Percentiles rank a stretch among this genome's conserved stretches.
These are phyloP conservation scores for Dysdera silvatica DNA, from an alignment of 1,140 invertebrate species.

Conservation along the genomic window DNA sequence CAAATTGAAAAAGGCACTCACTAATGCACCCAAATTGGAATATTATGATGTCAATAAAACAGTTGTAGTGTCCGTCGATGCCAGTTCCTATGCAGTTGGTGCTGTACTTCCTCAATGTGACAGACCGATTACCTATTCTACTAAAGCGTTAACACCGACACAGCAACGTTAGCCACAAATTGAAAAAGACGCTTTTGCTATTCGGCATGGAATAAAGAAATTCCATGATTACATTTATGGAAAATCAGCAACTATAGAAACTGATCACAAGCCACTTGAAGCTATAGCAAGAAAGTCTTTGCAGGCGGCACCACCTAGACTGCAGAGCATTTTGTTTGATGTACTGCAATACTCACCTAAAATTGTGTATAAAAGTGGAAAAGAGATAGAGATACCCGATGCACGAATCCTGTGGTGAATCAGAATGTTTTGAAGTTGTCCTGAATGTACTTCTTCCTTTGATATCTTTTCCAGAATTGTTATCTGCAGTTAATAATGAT, in stretches of 20 bases:
- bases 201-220: conserved; percentile 39
- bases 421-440: neutral
- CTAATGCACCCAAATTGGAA: no score
- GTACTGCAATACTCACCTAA: conserved; percentile 29
- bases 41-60: no score
- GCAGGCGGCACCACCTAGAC: conserved; percentile 22
- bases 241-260: conserved; percentile 1
- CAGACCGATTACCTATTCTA: no score
- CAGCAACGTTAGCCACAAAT: no score
- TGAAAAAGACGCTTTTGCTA: conserved; percentile 45
- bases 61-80: no score
- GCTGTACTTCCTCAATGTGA: no score
- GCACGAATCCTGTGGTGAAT: neutral
- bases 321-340: conserved; percentile 33
- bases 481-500: neutral
- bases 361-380: conserved; percentile 24
- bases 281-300: conserved; percentile 33
- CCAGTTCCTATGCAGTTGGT: no score
- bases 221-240: conserved; percentile 35
- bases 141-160: no score
- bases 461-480: neutral
- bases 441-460: neutral
- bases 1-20: no score
- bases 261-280: conserved; percentile 32
- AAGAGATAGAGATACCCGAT: conserved; percentile 17